Conservation (phyloP, 1,140 invertebrate species). For the Xylocopa sonorina region DNA sequence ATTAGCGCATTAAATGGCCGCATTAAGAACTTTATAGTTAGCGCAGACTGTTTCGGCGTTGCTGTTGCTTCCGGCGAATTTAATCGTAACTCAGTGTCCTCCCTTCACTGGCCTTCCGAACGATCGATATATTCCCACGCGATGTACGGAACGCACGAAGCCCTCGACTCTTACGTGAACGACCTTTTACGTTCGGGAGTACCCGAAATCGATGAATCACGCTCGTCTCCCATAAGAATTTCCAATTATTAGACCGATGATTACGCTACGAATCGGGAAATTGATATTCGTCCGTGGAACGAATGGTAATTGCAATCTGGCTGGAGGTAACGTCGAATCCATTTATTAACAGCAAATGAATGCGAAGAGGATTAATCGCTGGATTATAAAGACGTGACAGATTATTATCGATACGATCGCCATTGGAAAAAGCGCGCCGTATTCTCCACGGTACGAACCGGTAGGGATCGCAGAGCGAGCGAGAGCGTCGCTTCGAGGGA, state of each 20-base stretch:
- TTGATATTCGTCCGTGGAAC: constrained; percentile 23
- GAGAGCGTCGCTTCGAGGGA: too few relatives aligned
- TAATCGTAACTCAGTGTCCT: constrained; percentile 15
- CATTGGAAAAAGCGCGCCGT: neutral
- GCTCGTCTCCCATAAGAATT: neutral
- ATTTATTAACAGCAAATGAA: neutral
- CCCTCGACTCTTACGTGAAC: constrained; percentile 22
- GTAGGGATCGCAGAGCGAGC: too few relatives aligned
- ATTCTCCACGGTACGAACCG: too few relatives aligned
- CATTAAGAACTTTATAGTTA: constrained; percentile 51
- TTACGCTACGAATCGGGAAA: constrained; percentile 18
- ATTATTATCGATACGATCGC: neutral
- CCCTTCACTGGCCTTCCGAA: constrained; percentile 1
- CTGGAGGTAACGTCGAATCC: neutral
- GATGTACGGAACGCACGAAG: neutral
- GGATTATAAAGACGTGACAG: neutral
- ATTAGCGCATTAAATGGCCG: constrained; percentile 47
- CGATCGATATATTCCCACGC: constrained; percentile 43
- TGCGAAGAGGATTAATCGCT: neutral
- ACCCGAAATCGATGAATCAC: neutral
- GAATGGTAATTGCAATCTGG: constrained; percentile 2
- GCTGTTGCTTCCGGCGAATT: constrained; percentile 49
- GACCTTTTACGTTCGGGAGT: neutral
- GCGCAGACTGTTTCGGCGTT: constrained; percentile 22
- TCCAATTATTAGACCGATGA: neutral